phyloP scores from a whole-genome alignment of 1,140 invertebrate genomes.

The Papilio polytes region DNA sequence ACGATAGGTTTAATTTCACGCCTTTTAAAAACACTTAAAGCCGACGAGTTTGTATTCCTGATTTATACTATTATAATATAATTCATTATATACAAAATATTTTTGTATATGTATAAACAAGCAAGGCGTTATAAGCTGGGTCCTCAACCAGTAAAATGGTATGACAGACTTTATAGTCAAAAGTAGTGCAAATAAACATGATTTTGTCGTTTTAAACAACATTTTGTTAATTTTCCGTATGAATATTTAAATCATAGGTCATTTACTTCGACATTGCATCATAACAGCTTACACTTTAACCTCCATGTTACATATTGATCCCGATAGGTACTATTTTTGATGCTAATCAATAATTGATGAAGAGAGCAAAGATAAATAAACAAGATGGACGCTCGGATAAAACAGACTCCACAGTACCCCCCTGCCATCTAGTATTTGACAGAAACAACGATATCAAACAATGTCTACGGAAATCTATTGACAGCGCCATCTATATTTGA shows the following conservation, averaged over 20 bases:
- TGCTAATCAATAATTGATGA: slow-evolving; percentile 18
- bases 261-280: slow-evolving; percentile 16
- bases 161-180: no score
- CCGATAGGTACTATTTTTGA: not conserved
- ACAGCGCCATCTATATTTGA: slow-evolving; percentile 4
- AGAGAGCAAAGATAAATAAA: slow-evolving; percentile 6
- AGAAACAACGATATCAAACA: not conserved
- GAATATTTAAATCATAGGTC: not conserved
- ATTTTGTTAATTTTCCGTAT: not conserved
- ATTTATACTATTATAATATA: no score
- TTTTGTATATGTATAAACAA: no score
- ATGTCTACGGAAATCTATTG: not conserved
- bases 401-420: not conserved
- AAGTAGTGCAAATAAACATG: not conserved
- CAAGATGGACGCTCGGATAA: slow-evolving; percentile 9
- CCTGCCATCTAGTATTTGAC: not conserved
- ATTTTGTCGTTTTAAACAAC: not conserved
- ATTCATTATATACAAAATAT: no score
- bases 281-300: slow-evolving; percentile 1
- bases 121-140: no score
- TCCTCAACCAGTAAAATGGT: no score
- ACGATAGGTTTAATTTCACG: no score
- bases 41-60: not conserved
- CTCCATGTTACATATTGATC: slow-evolving; percentile 19
- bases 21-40: not conserved